phyloP scores from a whole-genome alignment of 1,140 invertebrate species.

The Drosophila arizonae region DNA sequence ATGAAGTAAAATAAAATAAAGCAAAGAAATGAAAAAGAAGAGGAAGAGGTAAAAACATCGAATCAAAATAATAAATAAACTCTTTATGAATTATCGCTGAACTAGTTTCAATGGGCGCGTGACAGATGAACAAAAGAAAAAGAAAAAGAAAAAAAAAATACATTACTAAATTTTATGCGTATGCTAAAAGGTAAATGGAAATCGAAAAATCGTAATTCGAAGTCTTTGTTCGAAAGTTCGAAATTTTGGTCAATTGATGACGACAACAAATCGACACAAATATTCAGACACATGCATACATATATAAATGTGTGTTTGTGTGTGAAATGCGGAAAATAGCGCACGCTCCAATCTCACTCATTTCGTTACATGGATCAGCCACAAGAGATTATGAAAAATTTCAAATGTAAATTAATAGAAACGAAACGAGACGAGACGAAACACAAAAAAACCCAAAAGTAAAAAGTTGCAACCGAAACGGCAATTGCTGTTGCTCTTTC shows the following conservation, averaged over 20 bases:
- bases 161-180: conserved; percentile 4
- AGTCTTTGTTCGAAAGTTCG: conserved; percentile 24
- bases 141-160: conserved; percentile 32
- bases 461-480: conserved; percentile 49
- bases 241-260: conserved; percentile 13
- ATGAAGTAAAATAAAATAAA: background rate
- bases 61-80: conserved; percentile 59
- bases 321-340: conserved; percentile 70
- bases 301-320: background rate
- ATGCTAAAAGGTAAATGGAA: conserved; percentile 16
- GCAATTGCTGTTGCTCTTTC: conserved; percentile 62
- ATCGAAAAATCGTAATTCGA: conserved; percentile 1
- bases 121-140: conserved; percentile 41
- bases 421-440: conserved; percentile 49
- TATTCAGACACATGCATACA: background rate
- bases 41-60: conserved; percentile 39
- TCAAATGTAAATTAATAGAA: conserved; percentile 71
- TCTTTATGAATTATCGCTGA: conserved; percentile 67
- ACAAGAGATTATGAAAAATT: conserved; percentile 73
- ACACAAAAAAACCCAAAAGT: conserved; percentile 1
- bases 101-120: conserved; percentile 70
- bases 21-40: no score
- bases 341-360: conserved; percentile 63
- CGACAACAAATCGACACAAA: background rate
- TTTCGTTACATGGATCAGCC: conserved; percentile 63